Evolutionary conservation across 2,888 invertebrate species (phyloP), one percentile per base, ranked within the genome.

Genomic region (Julus scanicus): DNA sequence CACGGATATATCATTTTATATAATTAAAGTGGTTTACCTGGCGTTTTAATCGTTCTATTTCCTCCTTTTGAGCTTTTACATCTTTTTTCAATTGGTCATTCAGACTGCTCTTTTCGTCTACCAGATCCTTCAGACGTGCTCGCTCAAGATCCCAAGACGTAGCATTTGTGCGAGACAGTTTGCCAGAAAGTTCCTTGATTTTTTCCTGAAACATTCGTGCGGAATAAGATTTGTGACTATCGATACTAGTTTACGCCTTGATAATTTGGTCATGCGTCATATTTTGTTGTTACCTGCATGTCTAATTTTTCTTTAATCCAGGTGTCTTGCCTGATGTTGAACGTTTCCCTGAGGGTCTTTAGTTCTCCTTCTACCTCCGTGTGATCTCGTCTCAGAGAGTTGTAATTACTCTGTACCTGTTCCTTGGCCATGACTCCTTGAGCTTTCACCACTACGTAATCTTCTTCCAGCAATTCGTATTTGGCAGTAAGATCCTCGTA

Each of bases 381-480:
- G 89, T 95, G 92, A 90, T 96, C 95, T 90, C 94, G 94, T 91
- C 95, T 95, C 20, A 94, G 92, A 88, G 94, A 94, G 86, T 92
- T 91, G 86, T 95, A 91, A 92, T 95, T 95, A 90, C 95, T 94
- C 92, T 95, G 95, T 17, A 96, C 93, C 90, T 95, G 94, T 92
- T 97, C 96, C 91, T 96, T 97, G 91, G 97, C 96, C 88, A 95
- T 95, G 5, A 96, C 95, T 4, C 97, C 93, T 91, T 96, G 95
- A 9, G 96, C 95, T 92, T 96, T 97, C 89, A 95, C 95, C 0
- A 96, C 94, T 0, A 97, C 96, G 90, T 96, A 96, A 91, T 97
- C 97, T 91, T 97, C 97, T 91, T 96, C 96, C 63, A 97, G 92
- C 89, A 95, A 94, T 92, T 97, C 97, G 92, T 96, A 97, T 92